These are phyloP conservation scores for Propithecus deckenii DNA, from an alignment of 2,797 vertebrate genomes.

Conservation along the genomic window DNA sequence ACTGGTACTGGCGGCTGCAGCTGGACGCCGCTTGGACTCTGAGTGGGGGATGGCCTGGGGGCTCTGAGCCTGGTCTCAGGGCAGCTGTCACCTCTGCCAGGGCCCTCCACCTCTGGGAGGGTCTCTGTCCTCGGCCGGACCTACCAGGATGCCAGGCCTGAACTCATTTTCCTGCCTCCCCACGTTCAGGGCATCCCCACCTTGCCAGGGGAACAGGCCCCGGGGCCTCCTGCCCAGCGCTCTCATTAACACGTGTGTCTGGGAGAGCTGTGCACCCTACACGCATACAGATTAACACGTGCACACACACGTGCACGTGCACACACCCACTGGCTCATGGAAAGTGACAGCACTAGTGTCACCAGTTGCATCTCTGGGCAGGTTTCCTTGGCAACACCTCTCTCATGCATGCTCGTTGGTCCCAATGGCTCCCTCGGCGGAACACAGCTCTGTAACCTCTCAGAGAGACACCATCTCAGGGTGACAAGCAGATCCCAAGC, in stretches of 20 bases:
- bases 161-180: not conserved
- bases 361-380: fast-evolving
- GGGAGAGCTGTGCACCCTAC: not conserved
- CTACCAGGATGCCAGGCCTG: not conserved
- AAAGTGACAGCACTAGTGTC: not conserved
- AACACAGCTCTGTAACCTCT: not conserved
- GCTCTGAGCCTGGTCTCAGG: not conserved
- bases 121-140: not conserved
- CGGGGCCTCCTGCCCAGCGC: fast-evolving
- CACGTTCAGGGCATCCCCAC: fast-evolving
- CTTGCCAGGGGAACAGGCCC: fast-evolving
- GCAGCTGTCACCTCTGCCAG: not conserved
- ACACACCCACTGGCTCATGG: fast-evolving
- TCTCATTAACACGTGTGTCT: fast-evolving
- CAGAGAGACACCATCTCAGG: fast-evolving
- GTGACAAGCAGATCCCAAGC: fast-evolving
- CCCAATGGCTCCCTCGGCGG: fast-evolving
- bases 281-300: fast-evolving
- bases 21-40: fast-evolving
- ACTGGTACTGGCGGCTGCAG: fast-evolving
- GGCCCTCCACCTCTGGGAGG: fast-evolving
- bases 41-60: too few species aligned
- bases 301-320: too few species aligned
- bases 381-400: not conserved
- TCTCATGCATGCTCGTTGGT: fast-evolving